phyloP scores from a whole-genome alignment of 2,888 invertebrate genomes.

The Agriopis aurantiaria region DNA sequence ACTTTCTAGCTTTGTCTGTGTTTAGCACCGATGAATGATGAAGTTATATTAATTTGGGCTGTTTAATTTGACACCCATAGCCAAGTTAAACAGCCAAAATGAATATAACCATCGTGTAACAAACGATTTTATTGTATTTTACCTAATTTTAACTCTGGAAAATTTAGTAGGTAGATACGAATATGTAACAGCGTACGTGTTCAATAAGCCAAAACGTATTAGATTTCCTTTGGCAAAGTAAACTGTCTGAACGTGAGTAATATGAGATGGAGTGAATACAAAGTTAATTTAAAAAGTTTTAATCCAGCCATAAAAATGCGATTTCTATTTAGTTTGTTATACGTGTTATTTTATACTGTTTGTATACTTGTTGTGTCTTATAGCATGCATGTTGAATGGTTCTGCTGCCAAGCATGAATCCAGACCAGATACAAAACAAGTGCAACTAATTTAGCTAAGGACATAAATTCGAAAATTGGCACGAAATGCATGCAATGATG shows the following conservation, averaged over 20 bases:
- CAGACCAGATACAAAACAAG: constrained; percentile 52
- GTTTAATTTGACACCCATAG: neutral
- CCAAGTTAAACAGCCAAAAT: constrained; percentile 23
- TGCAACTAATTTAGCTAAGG: constrained; percentile 58
- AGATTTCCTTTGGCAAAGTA: constrained; percentile 21
- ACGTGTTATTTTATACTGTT: constrained; percentile 20
- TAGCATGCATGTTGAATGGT: constrained; percentile 24
- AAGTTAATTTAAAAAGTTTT: constrained; percentile 17
- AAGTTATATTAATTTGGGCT: too few relatives aligned
- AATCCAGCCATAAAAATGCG: constrained; percentile 4
- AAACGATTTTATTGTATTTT: constrained; percentile 23
- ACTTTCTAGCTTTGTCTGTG: neutral
- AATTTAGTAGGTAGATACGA: constrained; percentile 3
- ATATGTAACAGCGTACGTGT: constrained; percentile 4
- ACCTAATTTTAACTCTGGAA: constrained; percentile 18
- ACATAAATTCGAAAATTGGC: constrained; percentile 56
- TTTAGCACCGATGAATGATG: neutral
- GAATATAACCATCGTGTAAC: constrained; percentile 14
- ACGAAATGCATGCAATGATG: constrained; percentile 51
- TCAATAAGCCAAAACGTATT: constrained; percentile 20
- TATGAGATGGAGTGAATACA: constrained; percentile 13
- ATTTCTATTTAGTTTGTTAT: constrained; percentile 10
- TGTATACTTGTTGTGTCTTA: constrained; percentile 23
- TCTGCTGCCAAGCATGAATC: constrained; percentile 48
- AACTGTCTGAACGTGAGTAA: constrained; percentile 17